Conservation (phyloP, 2,888 invertebrate species). For the Dermolepida albohirtum region DNA sequence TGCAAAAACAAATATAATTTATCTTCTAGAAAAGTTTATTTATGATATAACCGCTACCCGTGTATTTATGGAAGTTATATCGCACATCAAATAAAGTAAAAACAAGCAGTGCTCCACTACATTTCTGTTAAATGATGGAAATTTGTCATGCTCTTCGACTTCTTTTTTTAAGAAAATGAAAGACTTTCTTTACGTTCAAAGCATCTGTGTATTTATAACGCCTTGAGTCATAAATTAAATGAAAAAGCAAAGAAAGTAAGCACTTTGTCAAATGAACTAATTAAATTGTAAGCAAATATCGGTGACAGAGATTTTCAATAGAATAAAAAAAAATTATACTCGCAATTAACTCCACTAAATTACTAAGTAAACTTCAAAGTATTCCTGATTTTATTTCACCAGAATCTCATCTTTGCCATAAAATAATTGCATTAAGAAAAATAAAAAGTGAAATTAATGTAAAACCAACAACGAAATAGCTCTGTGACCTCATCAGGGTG, state of each 20-base stretch:
- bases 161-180: background rate
- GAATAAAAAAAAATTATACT: conserved; percentile 1
- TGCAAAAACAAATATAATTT: no score
- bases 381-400: background rate
- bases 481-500: conserved; percentile 1
- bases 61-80: no score
- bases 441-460: background rate
- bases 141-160: background rate
- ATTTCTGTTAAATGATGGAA: background rate
- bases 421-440: conserved; percentile 9
- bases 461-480: conserved; percentile 1
- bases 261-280: conserved; percentile 10
- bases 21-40: no score
- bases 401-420: background rate
- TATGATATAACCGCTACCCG: no score
- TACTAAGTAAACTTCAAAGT: conserved; percentile 3
- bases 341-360: conserved; percentile 22
- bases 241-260: conserved; percentile 13
- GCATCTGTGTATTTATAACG: conserved; percentile 3
- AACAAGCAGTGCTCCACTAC: no score
- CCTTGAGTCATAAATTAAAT: conserved; percentile 2
- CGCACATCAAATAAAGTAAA: no score
- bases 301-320: conserved; percentile 4
- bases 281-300: conserved; percentile 32
- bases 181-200: background rate